Percentiles rank a stretch among this genome's conserved stretches.
phyloP scores from a whole-genome alignment of 2,113 vertebrate genomes.

The Daphoenositta chrysoptera region DNA sequence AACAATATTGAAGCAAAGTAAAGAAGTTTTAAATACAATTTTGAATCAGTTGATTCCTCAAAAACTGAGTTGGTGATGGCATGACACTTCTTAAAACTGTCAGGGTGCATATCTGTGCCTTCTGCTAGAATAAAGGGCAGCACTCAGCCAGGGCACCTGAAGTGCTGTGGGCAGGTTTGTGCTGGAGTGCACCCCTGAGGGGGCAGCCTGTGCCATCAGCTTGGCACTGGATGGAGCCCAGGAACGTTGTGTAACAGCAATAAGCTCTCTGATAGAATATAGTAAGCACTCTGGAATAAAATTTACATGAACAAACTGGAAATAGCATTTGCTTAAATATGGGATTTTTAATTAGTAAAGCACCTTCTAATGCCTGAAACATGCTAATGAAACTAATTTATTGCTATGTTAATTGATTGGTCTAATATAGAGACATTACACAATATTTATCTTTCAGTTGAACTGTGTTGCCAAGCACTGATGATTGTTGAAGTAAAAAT shows the following conservation, averaged over 20 bases:
- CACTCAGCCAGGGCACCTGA: neutral
- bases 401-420: constrained; percentile 28
- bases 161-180: neutral
- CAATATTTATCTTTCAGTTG: constrained; percentile 26
- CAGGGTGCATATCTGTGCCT: neutral
- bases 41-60: neutral
- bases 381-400: constrained; percentile 47
- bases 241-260: neutral
- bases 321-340: constrained; percentile 18
- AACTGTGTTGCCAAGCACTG: constrained; percentile 35
- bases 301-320: neutral
- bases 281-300: neutral
- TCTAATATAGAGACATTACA: neutral
- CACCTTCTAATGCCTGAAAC: constrained; percentile 20
- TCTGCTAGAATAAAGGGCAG: neutral
- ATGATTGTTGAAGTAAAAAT: constrained; percentile 32
- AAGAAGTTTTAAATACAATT: neutral
- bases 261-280: neutral
- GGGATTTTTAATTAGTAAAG: constrained; percentile 35
- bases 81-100: neutral
- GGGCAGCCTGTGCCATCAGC: neutral
- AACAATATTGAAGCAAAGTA: neutral
- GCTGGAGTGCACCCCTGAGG: neutral
- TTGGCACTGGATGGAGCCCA: neutral
- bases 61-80: neutral